Evolutionary conservation across 1,140 invertebrate species (phyloP), one percentile per base, ranked within the genome.

Genomic region (Cardiocondyla obscurior): DNA sequence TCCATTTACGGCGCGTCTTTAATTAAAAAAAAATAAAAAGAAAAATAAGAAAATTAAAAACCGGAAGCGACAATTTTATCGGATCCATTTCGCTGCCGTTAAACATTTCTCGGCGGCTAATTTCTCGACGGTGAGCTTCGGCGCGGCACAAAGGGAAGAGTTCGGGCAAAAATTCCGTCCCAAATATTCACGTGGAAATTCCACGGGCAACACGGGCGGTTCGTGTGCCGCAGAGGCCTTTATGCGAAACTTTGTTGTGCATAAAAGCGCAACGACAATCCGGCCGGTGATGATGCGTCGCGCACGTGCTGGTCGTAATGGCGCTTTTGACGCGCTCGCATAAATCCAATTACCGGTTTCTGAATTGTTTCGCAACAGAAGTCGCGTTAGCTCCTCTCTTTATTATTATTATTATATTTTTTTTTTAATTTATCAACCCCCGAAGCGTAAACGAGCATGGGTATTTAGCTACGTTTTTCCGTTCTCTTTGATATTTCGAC

Each of bases 261-360:
- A 46, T 36, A 36, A 65, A 73, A 64, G 60, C 58, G 58, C n/a
- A 10, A 65, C 10, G 16, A 25, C 28, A 30, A 16, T 4, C 22
- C 69, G 14, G 25, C 36, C n/a, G 12, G 28, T 16, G 14, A 46
- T 22, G 25, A n/a, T 49, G 73, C 39, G 14, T 30, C 39, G 55
- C 36, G 22, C 46, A 30, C 30, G n/a, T 33, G 33, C 22, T 22
- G 30, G 19, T 33, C 39, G 14, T 49, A 64, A 64, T 76, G 22
- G 36, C 30, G 51, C 70, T 73, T 73, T 73, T 73, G 51, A 72
- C 30, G 28, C 22, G 39, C 19, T 64, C 44, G 19, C 22, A 39
- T 51, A 51, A 10, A 65, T 10, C 44, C 30, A 77, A 77, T 77
- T 65, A 77, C 33, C 22, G 36, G 60, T 77, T 77, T 65, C 73